Base-by-base conservation (phyloP, 2,113 vertebrate genomes). In the Heterotilapia buettikoferi region DNA sequence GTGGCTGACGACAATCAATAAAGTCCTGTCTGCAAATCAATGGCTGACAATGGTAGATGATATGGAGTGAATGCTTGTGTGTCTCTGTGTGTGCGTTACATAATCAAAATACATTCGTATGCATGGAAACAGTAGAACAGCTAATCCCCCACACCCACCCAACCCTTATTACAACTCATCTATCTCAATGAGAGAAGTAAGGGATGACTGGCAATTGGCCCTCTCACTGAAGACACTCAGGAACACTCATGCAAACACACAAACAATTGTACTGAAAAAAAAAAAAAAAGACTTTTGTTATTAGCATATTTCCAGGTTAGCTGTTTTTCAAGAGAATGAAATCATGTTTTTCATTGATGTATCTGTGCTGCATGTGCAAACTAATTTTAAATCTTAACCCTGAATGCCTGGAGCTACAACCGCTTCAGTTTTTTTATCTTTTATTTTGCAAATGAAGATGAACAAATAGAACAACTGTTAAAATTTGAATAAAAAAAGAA, bases 1-100 rank as follows among this genome's bases (percentile, higher is more conserved):
- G 86, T 24, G 56, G 89, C 47, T 54, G 82, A 91, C 86, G 71
- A 45, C 85, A 91, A 90, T 94, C 95, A 90, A 90, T 94, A 88
- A 86, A 31, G n/a, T 9, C 52, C 87, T 84, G 90, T 87, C 80
- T 85, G 63, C 36, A 85, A 90, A 94, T 94, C 92, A 92, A 87
- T 94, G 83, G 9, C 66, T 89, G 88, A 90, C 86, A 92, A 84
- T 33, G 79, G 89, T 85, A 81, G 88, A 83, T 90, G 83, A 93
- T 26, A 50, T 38, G 53, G 66, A 82, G n/a, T 66, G 81, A 82
- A 24, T 73, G 81, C 29, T 63, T 68, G 61, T 47, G 45, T 36
- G 33, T 56, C n/a, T 33, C 6, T 54, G 13, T 68, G 24, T 76
- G 57, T 80, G 78, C 40, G 50, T 89, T 90, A 68, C 24, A 78